Conservation (phyloP, 1,140 invertebrate species). For the Cydia amplana region DNA sequence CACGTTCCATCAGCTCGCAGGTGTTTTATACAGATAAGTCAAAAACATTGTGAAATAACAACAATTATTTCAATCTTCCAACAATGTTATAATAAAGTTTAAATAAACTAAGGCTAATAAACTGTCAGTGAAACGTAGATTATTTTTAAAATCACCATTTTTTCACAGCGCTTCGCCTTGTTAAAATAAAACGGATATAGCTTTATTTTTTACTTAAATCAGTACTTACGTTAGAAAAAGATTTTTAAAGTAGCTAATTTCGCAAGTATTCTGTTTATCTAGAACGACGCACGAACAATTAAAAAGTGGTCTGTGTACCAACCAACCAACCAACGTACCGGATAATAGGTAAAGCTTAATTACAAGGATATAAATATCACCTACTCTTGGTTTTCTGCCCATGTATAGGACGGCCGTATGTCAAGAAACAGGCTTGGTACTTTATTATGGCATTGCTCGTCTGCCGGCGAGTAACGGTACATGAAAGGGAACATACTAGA, state of each 20-base stretch:
- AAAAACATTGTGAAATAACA: not conserved
- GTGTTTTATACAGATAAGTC: not conserved
- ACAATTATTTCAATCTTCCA: not conserved
- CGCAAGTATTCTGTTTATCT: not conserved
- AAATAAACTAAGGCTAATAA: too few relatives aligned
- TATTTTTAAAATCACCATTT: too few relatives aligned
- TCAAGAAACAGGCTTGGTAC: not conserved
- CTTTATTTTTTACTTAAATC: too few relatives aligned
- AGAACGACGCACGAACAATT: not conserved
- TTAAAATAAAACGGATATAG: too few relatives aligned
- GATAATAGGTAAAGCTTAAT: not conserved
- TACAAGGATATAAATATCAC: not conserved
- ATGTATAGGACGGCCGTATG: not conserved
- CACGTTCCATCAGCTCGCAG: not conserved
- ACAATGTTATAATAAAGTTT: not conserved
- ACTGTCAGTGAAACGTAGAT: too few relatives aligned
- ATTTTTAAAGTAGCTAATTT: not conserved
- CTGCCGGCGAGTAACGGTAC: constrained; percentile 10
- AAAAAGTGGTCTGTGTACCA: constrained; percentile 1
- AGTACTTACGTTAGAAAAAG: too few relatives aligned
- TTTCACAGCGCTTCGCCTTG: too few relatives aligned
- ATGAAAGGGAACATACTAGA: not conserved
- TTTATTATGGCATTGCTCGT: constrained; percentile 3
- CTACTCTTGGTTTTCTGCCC: not conserved
- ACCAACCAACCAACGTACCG: not conserved